Conservation (phyloP, 2,888 invertebrate species). For the Eupsilia transversa region DNA sequence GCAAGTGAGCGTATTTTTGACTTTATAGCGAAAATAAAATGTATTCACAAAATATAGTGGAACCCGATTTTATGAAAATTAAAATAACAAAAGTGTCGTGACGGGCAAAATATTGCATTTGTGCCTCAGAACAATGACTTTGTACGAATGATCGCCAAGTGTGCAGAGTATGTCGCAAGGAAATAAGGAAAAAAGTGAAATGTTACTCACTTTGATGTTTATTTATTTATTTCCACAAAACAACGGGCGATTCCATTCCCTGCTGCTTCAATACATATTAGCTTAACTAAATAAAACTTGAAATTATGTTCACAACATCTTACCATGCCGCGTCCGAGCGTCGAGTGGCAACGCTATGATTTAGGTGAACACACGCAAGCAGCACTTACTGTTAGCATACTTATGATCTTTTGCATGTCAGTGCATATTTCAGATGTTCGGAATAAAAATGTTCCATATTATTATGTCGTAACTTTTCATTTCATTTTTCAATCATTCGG, state of each 20-base stretch:
- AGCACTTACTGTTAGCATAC: constrained; percentile 35
- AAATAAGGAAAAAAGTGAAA: no score
- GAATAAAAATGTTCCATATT: background rate
- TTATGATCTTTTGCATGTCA: constrained; percentile 3
- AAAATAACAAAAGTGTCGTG: no score
- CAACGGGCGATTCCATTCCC: background rate
- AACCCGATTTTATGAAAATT: no score
- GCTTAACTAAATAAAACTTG: background rate
- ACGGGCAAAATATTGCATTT: no score
- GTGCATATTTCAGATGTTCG: background rate
- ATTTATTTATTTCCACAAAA: background rate
- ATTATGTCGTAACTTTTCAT: background rate
- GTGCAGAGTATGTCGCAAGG: no score
- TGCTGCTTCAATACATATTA: background rate
- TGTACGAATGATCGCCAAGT: no score
- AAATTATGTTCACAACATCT: constrained; percentile 7
- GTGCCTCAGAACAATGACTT: no score
- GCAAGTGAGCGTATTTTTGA: background rate
- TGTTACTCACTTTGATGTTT: background rate
- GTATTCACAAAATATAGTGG: no score
- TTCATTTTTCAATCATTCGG: background rate
- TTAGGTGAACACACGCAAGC: constrained; percentile 44
- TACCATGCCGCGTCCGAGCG: constrained; percentile 37
- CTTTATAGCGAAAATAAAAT: background rate
- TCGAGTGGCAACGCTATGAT: constrained; percentile 50